Evolutionary conservation across 2,113 vertebrate species (phyloP).

Genomic region (Bubo bubo): DNA sequence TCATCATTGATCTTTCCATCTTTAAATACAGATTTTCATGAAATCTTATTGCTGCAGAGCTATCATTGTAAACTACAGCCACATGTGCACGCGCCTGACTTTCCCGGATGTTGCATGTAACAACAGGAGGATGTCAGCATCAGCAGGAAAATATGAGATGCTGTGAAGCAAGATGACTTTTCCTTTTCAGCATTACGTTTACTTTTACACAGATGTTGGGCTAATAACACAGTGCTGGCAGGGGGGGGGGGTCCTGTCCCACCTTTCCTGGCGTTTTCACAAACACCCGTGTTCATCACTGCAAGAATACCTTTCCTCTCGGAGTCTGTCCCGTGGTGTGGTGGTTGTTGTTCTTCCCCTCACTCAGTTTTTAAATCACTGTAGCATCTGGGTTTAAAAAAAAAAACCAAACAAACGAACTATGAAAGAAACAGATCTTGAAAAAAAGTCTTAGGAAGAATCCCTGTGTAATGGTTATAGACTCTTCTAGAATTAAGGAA

Average conservation of each 20-base stretch:
- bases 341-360: background rate
- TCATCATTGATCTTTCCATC: background rate
- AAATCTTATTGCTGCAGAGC: background rate
- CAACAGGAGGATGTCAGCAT: background rate
- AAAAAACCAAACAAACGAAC: background rate
- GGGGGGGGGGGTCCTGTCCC: background rate
- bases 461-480: background rate
- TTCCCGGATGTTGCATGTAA: background rate
- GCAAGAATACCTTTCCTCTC: background rate
- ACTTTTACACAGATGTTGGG: background rate
- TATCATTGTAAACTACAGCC: background rate
- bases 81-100: accelerated
- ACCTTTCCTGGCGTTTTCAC: background rate
- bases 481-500: constrained; percentile 5
- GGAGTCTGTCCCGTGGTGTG: background rate
- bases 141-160: background rate
- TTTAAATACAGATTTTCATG: background rate
- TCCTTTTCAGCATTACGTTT: background rate
- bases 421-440: background rate
- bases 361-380: background rate
- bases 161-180: background rate
- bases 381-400: background rate
- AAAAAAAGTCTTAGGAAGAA: background rate
- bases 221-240: background rate
- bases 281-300: background rate